Evolutionary conservation across 2,113 vertebrate species (phyloP), one percentile per base, ranked within the genome.

Genomic region (Brachyhypopomus gauderio): DNA sequence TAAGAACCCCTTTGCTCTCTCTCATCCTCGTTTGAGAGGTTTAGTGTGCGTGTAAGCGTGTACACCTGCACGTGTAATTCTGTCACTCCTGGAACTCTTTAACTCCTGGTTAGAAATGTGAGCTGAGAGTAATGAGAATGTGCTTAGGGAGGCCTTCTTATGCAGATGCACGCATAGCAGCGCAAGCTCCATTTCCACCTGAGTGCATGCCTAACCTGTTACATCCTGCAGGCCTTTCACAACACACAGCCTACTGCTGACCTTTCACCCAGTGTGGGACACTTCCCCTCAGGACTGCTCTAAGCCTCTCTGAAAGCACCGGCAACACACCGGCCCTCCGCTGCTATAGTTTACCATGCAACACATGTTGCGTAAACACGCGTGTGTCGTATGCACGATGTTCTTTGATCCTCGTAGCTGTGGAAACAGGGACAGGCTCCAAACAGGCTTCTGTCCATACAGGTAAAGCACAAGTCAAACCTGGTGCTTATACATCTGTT

Each of bases 401-500:
- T 63, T 16, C 19, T 74, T 48, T 55, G 76, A 67, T 74, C 66
- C 25, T 58, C 36, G 77, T 76, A 55, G 23, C 59, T 45, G 36
- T 78, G 78, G 83, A 59, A 77, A 67, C 74, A 75, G 72, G 58
- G 74, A 63, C 9, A 74, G 20, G 73, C 58, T 73, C 38, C 74
- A 71, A 67, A 52, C 16, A 8, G 20, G 78, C 38, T 45, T 70
- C 17, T 75, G 80, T 6, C 81, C 58, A 63, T 58, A 77, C 81
- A 83, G 81, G 84, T 85, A 84, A 60, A 79, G 16, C 55, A 70
- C 38, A 20, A 25, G 25, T 27, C 14, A 86, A 76, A 64, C 63
- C 77, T 72, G 83, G 59, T 82, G 80, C 77, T 83, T 48, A 82
- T 80, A 81, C 79, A 81, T 71, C 79, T 81, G 72, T 23, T 56